A percentile compares a stretch with the other conserved stretches of the same genome.
These are phyloP conservation scores for Tenodera sinensis DNA, from an alignment of 2,888 invertebrate species.

Conservation along the genomic window DNA sequence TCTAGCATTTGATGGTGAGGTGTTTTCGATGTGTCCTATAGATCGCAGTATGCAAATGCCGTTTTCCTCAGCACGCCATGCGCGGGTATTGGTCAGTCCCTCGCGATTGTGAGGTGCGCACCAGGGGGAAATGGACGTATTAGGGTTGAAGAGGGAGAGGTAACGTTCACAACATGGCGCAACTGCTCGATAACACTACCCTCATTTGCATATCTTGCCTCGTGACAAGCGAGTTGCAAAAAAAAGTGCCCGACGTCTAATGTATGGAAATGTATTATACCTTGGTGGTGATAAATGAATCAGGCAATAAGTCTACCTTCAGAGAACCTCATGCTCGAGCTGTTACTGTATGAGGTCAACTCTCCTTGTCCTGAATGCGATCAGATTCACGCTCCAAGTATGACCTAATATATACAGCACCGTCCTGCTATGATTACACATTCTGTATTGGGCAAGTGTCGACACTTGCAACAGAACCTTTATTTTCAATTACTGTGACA, in stretches of 20 bases:
- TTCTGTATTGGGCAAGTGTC: too few relatives aligned
- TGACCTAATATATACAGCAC: too few relatives aligned
- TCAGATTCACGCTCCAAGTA: not conserved
- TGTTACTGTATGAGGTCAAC: not conserved
- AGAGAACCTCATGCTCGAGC: not conserved
- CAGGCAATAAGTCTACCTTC: not conserved
- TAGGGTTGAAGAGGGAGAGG: not conserved
- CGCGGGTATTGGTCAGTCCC: not conserved
- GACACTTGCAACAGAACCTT: too few relatives aligned
- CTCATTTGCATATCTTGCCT: not conserved
- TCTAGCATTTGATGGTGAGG: not conserved
- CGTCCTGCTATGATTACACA: too few relatives aligned
- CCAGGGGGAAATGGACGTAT: not conserved
- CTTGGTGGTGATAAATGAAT: not conserved
- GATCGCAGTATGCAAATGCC: not conserved
- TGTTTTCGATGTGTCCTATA: not conserved
- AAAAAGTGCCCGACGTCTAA: not conserved
- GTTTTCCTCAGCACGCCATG: not conserved
- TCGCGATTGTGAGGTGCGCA: not conserved
- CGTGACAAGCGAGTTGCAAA: not conserved
- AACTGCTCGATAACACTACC: not conserved
- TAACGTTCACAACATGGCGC: not conserved
- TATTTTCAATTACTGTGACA: too few relatives aligned
- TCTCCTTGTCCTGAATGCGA: not conserved
- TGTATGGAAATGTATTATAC: not conserved